Evolutionary conservation across 2,888 invertebrate genomes (phyloP).

Genomic region (Drepana falcataria): DNA sequence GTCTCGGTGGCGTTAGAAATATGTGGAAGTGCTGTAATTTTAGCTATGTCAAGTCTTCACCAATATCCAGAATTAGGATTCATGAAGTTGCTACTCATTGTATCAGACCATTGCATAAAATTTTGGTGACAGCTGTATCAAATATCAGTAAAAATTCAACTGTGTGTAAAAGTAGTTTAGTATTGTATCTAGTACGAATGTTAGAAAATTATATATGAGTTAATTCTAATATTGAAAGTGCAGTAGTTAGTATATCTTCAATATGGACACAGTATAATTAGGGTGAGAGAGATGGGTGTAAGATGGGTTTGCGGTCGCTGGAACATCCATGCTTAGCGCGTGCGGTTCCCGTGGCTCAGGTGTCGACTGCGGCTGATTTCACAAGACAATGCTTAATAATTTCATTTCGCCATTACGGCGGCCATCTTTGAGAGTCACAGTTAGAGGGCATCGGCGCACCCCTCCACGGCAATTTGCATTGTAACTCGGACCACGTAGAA

Average conservation of each 20-base stretch:
- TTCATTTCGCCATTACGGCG: slow-evolving; percentile 77
- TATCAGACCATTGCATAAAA: too few species aligned
- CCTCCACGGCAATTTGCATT: slow-evolving; percentile 77
- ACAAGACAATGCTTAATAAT: slow-evolving; percentile 79
- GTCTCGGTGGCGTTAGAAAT: slow-evolving; percentile 63
- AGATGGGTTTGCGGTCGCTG: slow-evolving; percentile 17
- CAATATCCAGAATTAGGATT: too few species aligned
- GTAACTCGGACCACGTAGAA: slow-evolving; percentile 78
- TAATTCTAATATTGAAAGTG: too few species aligned
- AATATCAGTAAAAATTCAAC: too few species aligned
- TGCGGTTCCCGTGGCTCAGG: slow-evolving; percentile 63
- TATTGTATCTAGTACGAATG: slow-evolving; percentile 8
- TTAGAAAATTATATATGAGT: slow-evolving; percentile 62
- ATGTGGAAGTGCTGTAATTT: slow-evolving; percentile 42
- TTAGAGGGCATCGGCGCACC: slow-evolving; percentile 76
- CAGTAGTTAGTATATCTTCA: too few species aligned
- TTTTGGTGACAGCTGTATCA: too few species aligned
- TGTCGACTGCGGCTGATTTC: slow-evolving; percentile 78
- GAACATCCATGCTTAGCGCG: slow-evolving; percentile 55
- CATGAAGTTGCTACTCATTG: too few species aligned
- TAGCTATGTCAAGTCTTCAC: too few species aligned
- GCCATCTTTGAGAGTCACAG: slow-evolving; percentile 77
- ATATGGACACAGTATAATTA: too few species aligned
- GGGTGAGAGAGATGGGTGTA: slow-evolving; percentile 2
- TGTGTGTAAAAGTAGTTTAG: too few species aligned